Base-by-base conservation (phyloP, 2,113 vertebrate species). In the Brachyhypopomus gauderio region DNA sequence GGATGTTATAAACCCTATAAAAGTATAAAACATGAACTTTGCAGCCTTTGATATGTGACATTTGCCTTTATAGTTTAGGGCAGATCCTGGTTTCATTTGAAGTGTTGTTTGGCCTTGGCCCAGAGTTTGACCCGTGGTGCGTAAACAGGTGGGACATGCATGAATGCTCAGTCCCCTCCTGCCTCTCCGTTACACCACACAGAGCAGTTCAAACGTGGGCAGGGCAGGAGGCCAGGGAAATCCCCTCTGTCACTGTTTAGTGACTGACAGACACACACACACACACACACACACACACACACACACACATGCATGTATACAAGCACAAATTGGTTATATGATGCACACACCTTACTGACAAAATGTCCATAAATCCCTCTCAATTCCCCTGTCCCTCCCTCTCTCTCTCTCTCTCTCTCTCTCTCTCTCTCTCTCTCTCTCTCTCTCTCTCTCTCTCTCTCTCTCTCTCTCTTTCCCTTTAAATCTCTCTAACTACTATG, bases 211-310 rank as follows among this genome's bases (percentile, higher is more conserved):
- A 70, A 70, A 77, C 75, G 55, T 48, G 16, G 11, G 17, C 11
- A 19, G 41, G 62, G 75, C 75, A 77, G 27, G 14, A 64, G 63
- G 30, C 75, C 62, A 77, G 62, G n/a, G 62, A 52, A 45, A 55
- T 67, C 25, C 41, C 45, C 45, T 67, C 75, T 48, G 59, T 48
- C 6, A 12, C 2, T 62, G 9, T 11, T 45, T 45, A 45, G 2
- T 45, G 41, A 45, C 20, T 20, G 25, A 78, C 63, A 78, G 7
- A 77, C 41, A 48, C 5, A 23, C 73, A 75, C 8, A 34, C 34
- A 60, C 30, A 23, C 0, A 16, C 14, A 23, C 20, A 17, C 45
- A 77, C 62, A 77, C 16, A 64, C 60, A 45, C 5, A 22, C 72
- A 59, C 19, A 30, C 19, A 34, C 19, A 23, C 1, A 25, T 5